Evolutionary conservation across 2,113 vertebrate species (phyloP), one percentile per base, ranked within the genome.

Genomic region (Nestor notabilis): DNA sequence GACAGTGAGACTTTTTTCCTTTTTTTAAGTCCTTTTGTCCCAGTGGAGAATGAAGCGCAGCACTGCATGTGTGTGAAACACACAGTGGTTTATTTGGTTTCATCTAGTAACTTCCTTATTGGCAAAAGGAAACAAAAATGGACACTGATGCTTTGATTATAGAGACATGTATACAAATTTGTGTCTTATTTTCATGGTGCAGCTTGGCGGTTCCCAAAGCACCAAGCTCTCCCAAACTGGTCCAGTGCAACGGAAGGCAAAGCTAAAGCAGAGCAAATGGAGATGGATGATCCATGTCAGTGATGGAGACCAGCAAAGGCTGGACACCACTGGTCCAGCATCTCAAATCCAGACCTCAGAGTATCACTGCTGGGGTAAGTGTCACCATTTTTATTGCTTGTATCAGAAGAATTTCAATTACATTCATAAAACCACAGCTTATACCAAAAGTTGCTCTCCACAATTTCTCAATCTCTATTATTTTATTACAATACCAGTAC

Each of bases 161-260:
- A 68, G 43, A 85, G 4, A 53, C 5, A 5, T 11, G 17, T 8
- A 53, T 19, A 69, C 41, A 84, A 53, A 49, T 13, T 2, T 39
- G 0, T 8, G 0, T 41, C 5, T 56, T 43, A 24, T 65, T 80
- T 21, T 46, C 35, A 68, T 9, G 44, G 46, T 4, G 0, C 20
- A 41, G 14, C 2, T 7, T 3, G 8, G 28, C 25, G 33, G 33
- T 41, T 75, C 46, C 85, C 24, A 65, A 83, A 35, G 9, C 10
- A 44, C 13, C 11, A 31, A 52, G 10, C 18, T 37, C 44, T 44
- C 41, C 9, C 35, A 18, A 50, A 66, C 27, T 44, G 69, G 28
- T 75, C 1, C 0, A 9, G 9, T 16, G 4, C 18, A 53, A 35
- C 2, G 19, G 23, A 79, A 69, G 23, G 43, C 52, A 55, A 1